A percentile compares a stretch with the other conserved stretches of the same genome.
These are phyloP conservation scores for Sebastes aleutianus DNA, from an alignment of 2,797 vertebrate species.

Conservation along the genomic window DNA sequence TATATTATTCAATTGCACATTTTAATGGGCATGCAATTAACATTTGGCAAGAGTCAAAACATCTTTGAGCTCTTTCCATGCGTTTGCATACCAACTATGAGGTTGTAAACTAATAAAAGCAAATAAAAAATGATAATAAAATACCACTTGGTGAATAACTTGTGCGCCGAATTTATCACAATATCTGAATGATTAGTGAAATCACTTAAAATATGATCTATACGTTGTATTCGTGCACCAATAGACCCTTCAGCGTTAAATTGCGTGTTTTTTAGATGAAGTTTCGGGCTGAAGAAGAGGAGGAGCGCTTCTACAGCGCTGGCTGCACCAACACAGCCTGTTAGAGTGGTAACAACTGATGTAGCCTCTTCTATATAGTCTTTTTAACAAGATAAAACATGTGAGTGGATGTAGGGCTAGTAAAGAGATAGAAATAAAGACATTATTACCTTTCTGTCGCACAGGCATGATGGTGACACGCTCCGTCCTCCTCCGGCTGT, in stretches of 20 bases:
- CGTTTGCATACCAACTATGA: not conserved
- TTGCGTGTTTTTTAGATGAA: not conserved
- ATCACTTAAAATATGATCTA: accelerated
- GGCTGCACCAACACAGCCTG: not conserved
- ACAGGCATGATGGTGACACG: slow-evolving; percentile 66
- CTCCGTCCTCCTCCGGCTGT: not conserved
- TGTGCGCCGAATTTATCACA: not conserved
- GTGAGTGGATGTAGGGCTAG: accelerated
- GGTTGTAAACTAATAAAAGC: not conserved
- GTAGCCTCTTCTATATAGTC: too few species aligned
- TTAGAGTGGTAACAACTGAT: not conserved
- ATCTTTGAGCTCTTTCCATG: not conserved
- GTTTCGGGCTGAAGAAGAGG: not conserved
- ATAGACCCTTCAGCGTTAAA: not conserved
- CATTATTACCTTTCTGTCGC: slow-evolving; percentile 74
- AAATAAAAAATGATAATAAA: not conserved
- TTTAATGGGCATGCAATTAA: not conserved
- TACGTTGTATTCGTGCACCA: accelerated
- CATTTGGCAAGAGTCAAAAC: not conserved
- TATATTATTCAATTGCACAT: not conserved
- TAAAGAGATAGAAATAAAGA: not conserved
- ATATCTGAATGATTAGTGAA: not conserved
- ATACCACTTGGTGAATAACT: not conserved
- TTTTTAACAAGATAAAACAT: not conserved
- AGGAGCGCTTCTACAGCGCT: not conserved